A percentile compares a stretch with the other conserved stretches of the same genome.
These are phyloP conservation scores for Reticulitermes lucifugus DNA, from an alignment of 2,888 invertebrate species.

Conservation along the genomic window DNA sequence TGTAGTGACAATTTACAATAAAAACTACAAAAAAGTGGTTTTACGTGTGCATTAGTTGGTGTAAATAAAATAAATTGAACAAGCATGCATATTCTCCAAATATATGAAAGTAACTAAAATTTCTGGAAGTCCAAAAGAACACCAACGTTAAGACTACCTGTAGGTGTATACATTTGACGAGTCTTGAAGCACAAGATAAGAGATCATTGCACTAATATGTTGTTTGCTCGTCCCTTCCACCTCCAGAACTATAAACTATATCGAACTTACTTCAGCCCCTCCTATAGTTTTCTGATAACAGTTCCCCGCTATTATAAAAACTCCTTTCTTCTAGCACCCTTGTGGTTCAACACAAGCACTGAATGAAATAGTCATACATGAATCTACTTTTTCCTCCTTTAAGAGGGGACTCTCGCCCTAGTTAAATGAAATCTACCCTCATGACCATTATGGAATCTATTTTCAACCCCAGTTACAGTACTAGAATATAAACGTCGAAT, in stretches of 20 bases:
- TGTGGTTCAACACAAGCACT: constrained; percentile 10
- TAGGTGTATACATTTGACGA: too few relatives aligned
- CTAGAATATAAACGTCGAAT: constrained; percentile 30
- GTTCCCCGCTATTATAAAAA: neutral
- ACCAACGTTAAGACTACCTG: too few relatives aligned
- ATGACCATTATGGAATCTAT: constrained; percentile 31
- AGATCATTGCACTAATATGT: neutral
- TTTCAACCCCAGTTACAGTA: constrained; percentile 12
- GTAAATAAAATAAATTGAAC: too few relatives aligned
- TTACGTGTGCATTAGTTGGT: too few relatives aligned
- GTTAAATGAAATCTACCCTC: constrained; percentile 32
- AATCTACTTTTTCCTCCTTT: neutral
- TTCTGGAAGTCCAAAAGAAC: too few relatives aligned
- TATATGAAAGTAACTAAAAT: too few relatives aligned
- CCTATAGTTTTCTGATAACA: constrained; percentile 13
- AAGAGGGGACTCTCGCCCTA: neutral
- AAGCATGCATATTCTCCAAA: too few relatives aligned
- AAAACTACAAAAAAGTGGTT: too few relatives aligned
- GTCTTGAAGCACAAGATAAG: too few relatives aligned
- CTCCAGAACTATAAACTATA: neutral
- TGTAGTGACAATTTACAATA: too few relatives aligned
- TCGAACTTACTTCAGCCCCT: neutral
- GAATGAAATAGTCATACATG: constrained; percentile 40
- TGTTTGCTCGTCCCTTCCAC: neutral
- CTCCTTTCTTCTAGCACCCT: neutral